Conservation (phyloP, 1,140 invertebrate species). For the Drosophila pachea region DNA sequence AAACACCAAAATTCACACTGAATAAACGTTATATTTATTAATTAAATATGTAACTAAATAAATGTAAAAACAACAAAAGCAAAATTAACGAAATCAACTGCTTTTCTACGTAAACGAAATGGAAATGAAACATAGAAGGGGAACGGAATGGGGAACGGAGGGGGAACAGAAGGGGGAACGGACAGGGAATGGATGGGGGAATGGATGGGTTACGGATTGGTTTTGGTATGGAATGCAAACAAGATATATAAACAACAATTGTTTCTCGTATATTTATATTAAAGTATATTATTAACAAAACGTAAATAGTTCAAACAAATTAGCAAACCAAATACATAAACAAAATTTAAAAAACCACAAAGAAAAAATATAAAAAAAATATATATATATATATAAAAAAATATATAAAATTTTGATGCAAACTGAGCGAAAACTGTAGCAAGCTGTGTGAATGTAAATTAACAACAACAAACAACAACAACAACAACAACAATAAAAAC, state of each 20-base stretch:
- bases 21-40: slow-evolving; percentile 76
- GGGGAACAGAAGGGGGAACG: too few relatives aligned
- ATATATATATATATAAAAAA: slow-evolving; percentile 6
- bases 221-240: slow-evolving; percentile 19
- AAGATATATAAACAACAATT: slow-evolving; percentile 61
- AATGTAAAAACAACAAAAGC: slow-evolving; percentile 44
- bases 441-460: slow-evolving; percentile 76
- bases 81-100: slow-evolving; percentile 48
- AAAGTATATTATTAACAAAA: slow-evolving; percentile 51
- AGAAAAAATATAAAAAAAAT: slow-evolving; percentile 22
- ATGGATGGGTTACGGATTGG: too few relatives aligned
- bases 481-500: slow-evolving; percentile 40
- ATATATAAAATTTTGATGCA: slow-evolving; percentile 22
- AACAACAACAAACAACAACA: slow-evolving; percentile 29
- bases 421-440: slow-evolving; percentile 45
- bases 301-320: slow-evolving; percentile 76
- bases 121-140: too few relatives aligned
- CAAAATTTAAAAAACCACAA: slow-evolving; percentile 53
- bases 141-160: too few relatives aligned
- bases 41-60: slow-evolving; percentile 63
- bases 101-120: slow-evolving; percentile 64
- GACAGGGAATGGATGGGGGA: too few relatives aligned
- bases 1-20: slow-evolving; percentile 76
- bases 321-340: slow-evolving; percentile 72
- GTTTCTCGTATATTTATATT: slow-evolving; percentile 76